Evolutionary conservation across 2,888 invertebrate genomes (phyloP).

Genomic region (Yponomeuta plumbellus): DNA sequence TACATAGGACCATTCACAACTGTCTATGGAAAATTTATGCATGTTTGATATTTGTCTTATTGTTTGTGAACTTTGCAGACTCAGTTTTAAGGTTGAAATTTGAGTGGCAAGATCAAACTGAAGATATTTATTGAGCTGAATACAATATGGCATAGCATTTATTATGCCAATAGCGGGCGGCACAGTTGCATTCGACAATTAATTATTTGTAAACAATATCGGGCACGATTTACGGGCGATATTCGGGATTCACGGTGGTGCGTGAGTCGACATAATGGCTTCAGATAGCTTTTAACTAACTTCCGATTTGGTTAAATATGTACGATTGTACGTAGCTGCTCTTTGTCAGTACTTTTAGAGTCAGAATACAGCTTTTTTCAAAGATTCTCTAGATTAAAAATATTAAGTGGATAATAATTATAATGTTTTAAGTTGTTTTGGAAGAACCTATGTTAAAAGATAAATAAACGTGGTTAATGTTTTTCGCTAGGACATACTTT

Average conservation of each 20-base stretch:
- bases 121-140: constrained; percentile 45
- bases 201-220: constrained; percentile 73
- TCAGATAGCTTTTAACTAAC: constrained; percentile 31
- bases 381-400: no score
- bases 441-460: no score
- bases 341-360: not conserved
- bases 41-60: constrained; percentile 14
- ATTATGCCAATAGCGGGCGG: constrained; percentile 66
- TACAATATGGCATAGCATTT: constrained; percentile 60
- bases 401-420: no score
- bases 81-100: constrained; percentile 31
- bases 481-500: no score
- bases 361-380: no score
- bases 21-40: constrained; percentile 23
- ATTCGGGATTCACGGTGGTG: constrained; percentile 37
- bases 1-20: constrained; percentile 50
- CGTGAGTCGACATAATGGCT: constrained; percentile 50
- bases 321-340: not conserved
- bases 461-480: no score
- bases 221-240: constrained; percentile 37
- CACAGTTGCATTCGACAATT: constrained; percentile 69
- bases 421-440: no score
- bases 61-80: constrained; percentile 26
- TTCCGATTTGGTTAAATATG: constrained; percentile 17
- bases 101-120: constrained; percentile 17